Percentiles rank a stretch among this genome's conserved stretches.
Conservation (phyloP, 37 sponge, comb jelly and placozoan genomes). For the Geodia barretti region DNA sequence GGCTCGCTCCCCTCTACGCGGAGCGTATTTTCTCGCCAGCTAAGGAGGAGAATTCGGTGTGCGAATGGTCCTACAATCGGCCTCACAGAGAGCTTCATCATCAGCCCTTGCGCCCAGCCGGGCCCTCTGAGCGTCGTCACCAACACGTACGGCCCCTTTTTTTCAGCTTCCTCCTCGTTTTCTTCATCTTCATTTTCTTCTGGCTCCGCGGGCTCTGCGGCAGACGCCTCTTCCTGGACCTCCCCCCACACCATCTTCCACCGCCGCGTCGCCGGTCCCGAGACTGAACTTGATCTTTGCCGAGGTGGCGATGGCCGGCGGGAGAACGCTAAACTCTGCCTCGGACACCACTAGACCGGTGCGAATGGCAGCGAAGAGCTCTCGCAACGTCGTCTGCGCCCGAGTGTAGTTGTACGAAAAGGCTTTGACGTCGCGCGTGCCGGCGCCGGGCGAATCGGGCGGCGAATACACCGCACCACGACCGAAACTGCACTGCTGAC, state of each 20-base stretch:
- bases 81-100: conserved; percentile 2
- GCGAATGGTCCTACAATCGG: conserved; percentile 43
- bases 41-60: conserved; percentile 2
- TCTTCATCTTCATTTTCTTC: background rate
- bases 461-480: background rate
- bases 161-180: background rate
- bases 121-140: background rate
- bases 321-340: conserved; percentile 24
- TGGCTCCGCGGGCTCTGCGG: background rate
- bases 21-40: conserved; percentile 12
- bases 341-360: conserved; percentile 20
- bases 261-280: conserved; percentile 3
- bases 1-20: conserved; percentile 22
- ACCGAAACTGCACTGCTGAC: background rate
- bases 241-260: background rate
- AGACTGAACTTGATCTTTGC: conserved; percentile 22
- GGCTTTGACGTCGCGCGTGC: background rate
- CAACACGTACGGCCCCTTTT: conserved; percentile 1
- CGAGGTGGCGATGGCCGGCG: conserved; percentile 24
- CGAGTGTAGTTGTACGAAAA: background rate
- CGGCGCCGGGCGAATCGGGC: background rate
- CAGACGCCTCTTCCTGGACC: conserved; percentile 1
- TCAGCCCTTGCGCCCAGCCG: conserved; percentile 12
- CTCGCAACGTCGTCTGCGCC: background rate
- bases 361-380: conserved; percentile 12